A percentile compares a stretch with the other conserved stretches of the same genome.
Conservation (phyloP, 2,888 invertebrate species). For the Lutraria lutraria region DNA sequence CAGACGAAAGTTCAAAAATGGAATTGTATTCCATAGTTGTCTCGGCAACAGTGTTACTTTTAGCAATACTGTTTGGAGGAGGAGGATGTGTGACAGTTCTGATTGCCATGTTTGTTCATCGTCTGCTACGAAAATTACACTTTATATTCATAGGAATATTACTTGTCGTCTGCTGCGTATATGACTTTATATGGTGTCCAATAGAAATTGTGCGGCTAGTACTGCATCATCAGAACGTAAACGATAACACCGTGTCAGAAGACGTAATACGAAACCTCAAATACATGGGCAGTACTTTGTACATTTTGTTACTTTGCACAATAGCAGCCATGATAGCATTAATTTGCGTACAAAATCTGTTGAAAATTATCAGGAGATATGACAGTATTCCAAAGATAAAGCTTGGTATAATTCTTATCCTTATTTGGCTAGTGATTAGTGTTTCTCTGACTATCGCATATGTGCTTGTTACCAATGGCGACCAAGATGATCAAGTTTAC, state of each 20-base stretch:
- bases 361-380: slow-evolving; percentile 66
- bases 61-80: slow-evolving; percentile 79
- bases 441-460: slow-evolving; percentile 70
- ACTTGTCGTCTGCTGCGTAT: slow-evolving; percentile 74
- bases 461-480: slow-evolving; percentile 67
- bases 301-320: slow-evolving; percentile 75
- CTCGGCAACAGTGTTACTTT: slow-evolving; percentile 76
- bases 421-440: slow-evolving; percentile 64
- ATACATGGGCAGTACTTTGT: slow-evolving; percentile 75
- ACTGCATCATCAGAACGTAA: slow-evolving; percentile 68
- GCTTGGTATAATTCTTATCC: slow-evolving; percentile 60
- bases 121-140: slow-evolving; percentile 74
- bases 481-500: slow-evolving; percentile 61
- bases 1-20: slow-evolving; percentile 51
- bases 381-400: slow-evolving; percentile 67
- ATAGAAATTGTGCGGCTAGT: slow-evolving; percentile 79
- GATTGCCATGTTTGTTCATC: slow-evolving; percentile 75
- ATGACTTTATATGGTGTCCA: slow-evolving; percentile 81
- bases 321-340: slow-evolving; percentile 73
- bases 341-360: slow-evolving; percentile 71
- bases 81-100: slow-evolving; percentile 78
- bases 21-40: slow-evolving; percentile 81
- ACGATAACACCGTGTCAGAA: slow-evolving; percentile 48
- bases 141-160: slow-evolving; percentile 76
- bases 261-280: slow-evolving; percentile 67